Conservation (phyloP, 2,113 vertebrate species). For the Chaetodon auriga region DNA sequence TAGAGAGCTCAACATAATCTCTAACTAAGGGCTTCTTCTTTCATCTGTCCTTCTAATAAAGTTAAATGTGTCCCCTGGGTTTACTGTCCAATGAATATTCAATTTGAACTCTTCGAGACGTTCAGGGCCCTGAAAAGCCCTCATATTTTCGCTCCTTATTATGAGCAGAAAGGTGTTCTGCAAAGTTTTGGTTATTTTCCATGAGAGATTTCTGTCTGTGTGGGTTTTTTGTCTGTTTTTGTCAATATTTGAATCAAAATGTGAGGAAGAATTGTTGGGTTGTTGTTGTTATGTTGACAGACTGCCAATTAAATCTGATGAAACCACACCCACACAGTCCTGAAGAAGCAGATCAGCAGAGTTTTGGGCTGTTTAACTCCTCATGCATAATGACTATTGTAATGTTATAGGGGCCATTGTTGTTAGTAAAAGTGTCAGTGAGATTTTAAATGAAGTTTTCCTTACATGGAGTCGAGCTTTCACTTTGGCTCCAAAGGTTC, state of each 20-base stretch:
- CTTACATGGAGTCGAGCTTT: background rate
- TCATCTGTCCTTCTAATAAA: background rate
- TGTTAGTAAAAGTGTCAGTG: too few species aligned
- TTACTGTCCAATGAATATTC: background rate
- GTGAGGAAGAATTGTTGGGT: too few species aligned
- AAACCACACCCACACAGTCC: background rate
- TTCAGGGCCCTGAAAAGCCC: background rate
- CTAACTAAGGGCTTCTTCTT: background rate
- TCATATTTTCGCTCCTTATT: background rate
- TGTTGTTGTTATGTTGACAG: background rate
- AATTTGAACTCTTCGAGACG: background rate
- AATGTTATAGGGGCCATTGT: too few species aligned
- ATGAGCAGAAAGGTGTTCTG: too few species aligned
- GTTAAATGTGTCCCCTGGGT: background rate
- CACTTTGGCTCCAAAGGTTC: background rate
- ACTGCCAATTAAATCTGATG: background rate
- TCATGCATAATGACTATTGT: background rate
- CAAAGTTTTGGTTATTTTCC: background rate
- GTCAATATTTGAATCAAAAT: too few species aligned
- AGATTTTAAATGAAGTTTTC: too few species aligned
- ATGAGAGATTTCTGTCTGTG: background rate
- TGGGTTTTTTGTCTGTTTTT: background rate
- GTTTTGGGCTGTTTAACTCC: background rate
- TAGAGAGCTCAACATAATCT: background rate
- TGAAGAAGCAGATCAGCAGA: background rate